Evolutionary conservation across 2,888 invertebrate species (phyloP).

Genomic region (Lagria hirta): DNA sequence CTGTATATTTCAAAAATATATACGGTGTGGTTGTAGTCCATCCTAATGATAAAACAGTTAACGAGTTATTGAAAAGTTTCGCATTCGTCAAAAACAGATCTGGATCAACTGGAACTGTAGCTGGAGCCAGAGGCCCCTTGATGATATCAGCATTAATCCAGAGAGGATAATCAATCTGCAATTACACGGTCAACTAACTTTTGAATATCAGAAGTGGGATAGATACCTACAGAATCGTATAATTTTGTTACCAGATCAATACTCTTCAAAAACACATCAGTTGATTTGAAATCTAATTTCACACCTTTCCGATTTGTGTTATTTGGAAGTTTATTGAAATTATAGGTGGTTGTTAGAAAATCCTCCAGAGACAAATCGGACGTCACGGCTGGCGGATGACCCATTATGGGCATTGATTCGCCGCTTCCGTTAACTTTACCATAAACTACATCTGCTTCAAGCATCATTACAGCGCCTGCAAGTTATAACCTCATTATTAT

Average conservation of each 20-base stretch:
- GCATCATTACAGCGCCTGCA: conserved; percentile 61
- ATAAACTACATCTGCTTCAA: conserved; percentile 82
- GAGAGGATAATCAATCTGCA: conserved; percentile 70
- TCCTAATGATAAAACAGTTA: conserved; percentile 78
- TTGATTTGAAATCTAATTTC: conserved; percentile 85
- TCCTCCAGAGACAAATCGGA: conserved; percentile 76
- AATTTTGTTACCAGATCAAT: conserved; percentile 52
- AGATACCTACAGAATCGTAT: conserved; percentile 50
- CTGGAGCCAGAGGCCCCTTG: conserved; percentile 69
- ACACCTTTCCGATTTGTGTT: conserved; percentile 65
- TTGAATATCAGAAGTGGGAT: too few relatives aligned
- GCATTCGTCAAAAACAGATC: conserved; percentile 62
- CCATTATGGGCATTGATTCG: conserved; percentile 73
- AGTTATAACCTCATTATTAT: too few relatives aligned
- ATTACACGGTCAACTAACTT: conserved; percentile 13
- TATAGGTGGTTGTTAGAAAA: conserved; percentile 60
- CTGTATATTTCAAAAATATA: conserved; percentile 62
- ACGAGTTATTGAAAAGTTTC: conserved; percentile 61
- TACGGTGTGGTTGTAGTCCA: conserved; percentile 76
- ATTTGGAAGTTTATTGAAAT: conserved; percentile 59
- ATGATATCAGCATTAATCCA: conserved; percentile 90
- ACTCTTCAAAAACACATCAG: conserved; percentile 69
- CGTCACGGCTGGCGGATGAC: conserved; percentile 71
- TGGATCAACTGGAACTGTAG: conserved; percentile 64
- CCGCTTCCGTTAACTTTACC: conserved; percentile 61